Evolutionary conservation across 2,113 vertebrate species (phyloP), one percentile per base, ranked within the genome.

Genomic region (Tupaia tana): DNA sequence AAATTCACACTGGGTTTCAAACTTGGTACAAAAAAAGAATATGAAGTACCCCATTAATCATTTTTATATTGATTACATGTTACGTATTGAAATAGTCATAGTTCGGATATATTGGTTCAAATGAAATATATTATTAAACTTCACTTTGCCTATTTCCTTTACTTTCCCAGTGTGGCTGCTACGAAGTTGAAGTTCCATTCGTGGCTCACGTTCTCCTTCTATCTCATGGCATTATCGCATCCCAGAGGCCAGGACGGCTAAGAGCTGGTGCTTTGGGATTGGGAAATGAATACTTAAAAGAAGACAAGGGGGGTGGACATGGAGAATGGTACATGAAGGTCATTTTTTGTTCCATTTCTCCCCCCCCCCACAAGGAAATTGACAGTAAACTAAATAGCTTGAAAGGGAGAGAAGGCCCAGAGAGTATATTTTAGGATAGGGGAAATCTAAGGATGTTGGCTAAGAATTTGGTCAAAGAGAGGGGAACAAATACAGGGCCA

Each of bases 221-320:
- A 7, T 54, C 12, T 3, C 29, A 31, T 0, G 9, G 4, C 70
- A 73, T n/a, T 66, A 7, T 6, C 59, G 34, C 31, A 10, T 43
- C 66, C 52, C 11, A 0, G n/a, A 7, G 58, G 34, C 31, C 3
- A 0, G 4, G 14, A 73, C 18, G 59, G 29, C 1, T 58, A 15
- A 61, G 58, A 67, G 18, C 11, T 66, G 27, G n/a, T n/a, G n/a
- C n/a, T 67, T 71, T 16, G 29, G 29, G 1, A 4, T 25, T 52
- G 1, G 9, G 14, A 79, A 89, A 67, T 15, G 20, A 79, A 18
- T 2, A 9, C 2, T 54, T 19, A 31, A 86, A 31, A 22, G 43
- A 24, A 31, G 27, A 52, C 4, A 5, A 34, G 31, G 12, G 19
- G 64, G 13, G 61, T 12, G 75, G 66, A 14, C 31, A 20, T 54